These are phyloP conservation scores for Homarus americanus DNA, from an alignment of 1,140 invertebrate genomes.

Conservation along the genomic window DNA sequence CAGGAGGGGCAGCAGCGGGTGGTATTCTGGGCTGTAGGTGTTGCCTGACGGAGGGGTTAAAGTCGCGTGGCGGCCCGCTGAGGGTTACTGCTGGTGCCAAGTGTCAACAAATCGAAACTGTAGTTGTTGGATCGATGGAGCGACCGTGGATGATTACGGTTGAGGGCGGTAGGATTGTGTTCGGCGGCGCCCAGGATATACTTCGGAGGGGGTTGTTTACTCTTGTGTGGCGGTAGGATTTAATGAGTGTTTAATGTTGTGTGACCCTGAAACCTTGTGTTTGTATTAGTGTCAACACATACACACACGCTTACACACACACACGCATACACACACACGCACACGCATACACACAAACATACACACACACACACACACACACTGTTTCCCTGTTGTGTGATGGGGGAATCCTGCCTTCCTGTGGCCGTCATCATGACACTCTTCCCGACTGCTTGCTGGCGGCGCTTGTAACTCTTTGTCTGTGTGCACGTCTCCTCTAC, in stretches of 20 bases:
- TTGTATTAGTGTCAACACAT: too few species aligned
- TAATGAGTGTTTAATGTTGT: too few species aligned
- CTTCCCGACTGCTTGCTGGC: background rate
- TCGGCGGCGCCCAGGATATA: too few species aligned
- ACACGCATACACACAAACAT: background rate
- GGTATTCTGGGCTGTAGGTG: background rate
- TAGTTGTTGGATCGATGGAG: conserved; percentile 57
- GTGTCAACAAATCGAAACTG: conserved; percentile 64
- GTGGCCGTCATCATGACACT: background rate
- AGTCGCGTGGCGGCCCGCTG: background rate
- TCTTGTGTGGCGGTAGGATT: conserved; percentile 8
- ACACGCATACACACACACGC: background rate
- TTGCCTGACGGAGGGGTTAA: background rate
- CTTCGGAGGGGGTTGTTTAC: background rate
- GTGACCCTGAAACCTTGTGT: too few species aligned
- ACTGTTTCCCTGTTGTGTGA: background rate
- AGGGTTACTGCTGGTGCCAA: conserved; percentile 25
- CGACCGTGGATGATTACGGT: conserved; percentile 16
- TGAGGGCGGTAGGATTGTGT: conserved; percentile 11
- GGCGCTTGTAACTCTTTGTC: background rate
- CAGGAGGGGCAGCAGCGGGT: background rate
- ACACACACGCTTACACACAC: background rate
- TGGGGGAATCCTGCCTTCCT: too few species aligned
- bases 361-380: background rate
- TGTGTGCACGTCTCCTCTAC: too few species aligned